Evolutionary conservation across 2,113 vertebrate genomes (phyloP), one percentile per base, ranked within the genome.

Genomic region (Scomber scombrus): DNA sequence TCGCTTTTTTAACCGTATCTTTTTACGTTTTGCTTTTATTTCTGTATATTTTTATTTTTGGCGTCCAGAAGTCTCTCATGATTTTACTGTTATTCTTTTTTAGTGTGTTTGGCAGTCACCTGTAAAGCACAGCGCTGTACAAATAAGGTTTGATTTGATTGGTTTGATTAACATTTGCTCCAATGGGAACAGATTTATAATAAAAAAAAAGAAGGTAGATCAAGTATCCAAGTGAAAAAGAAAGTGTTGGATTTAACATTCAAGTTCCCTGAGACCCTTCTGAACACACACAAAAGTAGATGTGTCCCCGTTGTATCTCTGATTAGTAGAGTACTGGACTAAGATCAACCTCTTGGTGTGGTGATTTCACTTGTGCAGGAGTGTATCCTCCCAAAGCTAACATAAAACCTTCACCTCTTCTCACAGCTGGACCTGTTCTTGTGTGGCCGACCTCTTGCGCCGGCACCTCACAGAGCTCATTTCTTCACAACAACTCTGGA

Each of bases 391-490:
- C 82, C 84, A 47, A 3, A 88, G 82, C 81, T 74, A 47, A 80
- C 75, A 75, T 90, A 80, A 85, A 86, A 51, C 85, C 78, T 52
- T 77, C 83, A 79, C 65, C 85, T 86, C 89, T 79, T 80, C 80
- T 55, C 76, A 19, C 86, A 89, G 88, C 90, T 90, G 90, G 86
- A 70, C 57, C 64, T 66, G 88, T 19, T 87, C 85, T 60, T 85
- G 90, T 82, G 49, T 89, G 94, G 89, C 90, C 93, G 84, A 87
- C 93, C 92, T 94, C 91, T 81, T 81, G 11, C 0, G 73, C 74
- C 75, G 45, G 52, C 78, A 82, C 91, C 89, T 91, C 93, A 69
- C 93, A 87, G 92, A 90, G 88, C 88, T 88, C 82, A 88, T 93
- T 92, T 87, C 93, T 92, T 81, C 86, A 46, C 89, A 57, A 66